Conservation (phyloP, 2,797 vertebrate species). For the Cuniculus paca region DNA sequence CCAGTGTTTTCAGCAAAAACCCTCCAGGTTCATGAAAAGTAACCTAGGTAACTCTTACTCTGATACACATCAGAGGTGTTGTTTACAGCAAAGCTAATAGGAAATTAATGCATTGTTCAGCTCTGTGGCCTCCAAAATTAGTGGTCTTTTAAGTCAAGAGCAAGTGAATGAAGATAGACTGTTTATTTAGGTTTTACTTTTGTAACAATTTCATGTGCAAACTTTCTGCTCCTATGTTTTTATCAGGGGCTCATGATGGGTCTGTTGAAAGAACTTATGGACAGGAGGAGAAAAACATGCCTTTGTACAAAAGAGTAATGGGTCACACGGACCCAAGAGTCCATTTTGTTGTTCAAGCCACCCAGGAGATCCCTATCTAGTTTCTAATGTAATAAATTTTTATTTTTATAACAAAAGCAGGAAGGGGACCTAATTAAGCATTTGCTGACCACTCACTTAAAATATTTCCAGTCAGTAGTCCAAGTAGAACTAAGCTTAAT, state of each 20-base stretch:
- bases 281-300: background rate
- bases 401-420: conserved; percentile 27
- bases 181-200: background rate
- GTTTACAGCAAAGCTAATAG: background rate
- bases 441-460: background rate
- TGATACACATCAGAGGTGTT: background rate
- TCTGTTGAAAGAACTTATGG: background rate
- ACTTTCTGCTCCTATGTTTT: background rate
- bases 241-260: background rate
- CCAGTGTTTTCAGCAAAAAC: background rate
- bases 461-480: background rate
- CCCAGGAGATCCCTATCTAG: background rate
- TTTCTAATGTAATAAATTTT: background rate
- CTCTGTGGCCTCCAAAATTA: background rate
- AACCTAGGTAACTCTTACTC: background rate
- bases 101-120: background rate
- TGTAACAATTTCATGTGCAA: background rate
- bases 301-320: background rate
- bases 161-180: background rate
- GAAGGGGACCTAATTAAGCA: background rate
- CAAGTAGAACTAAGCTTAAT: background rate
- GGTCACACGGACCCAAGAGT: background rate
- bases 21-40: background rate
- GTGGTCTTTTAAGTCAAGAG: background rate
- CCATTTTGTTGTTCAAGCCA: background rate